Evolutionary conservation across 2,113 vertebrate genomes (phyloP), one percentile per base, ranked within the genome.

Genomic region (Polypterus bichir): DNA sequence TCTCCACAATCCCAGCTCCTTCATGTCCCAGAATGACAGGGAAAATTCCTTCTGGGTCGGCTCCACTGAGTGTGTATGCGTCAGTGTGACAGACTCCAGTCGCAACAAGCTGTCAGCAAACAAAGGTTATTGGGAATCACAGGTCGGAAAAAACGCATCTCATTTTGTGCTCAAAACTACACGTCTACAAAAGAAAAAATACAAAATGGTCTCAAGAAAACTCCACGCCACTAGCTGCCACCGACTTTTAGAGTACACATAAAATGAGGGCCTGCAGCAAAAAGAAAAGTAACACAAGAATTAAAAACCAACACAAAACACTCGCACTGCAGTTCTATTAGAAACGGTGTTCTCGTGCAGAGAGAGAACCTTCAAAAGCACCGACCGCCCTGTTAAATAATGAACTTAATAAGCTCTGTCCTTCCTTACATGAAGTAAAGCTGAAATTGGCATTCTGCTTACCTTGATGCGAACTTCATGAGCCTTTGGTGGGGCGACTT

Each of bases 391-490:
- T 27, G 27, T 27, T 27, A 27, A 27, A 27, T 2, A 27, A 27
- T 27, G 1, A 1, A 27, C 27, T 27, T 1, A 27, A 27, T 27
- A 27, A 27, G 27, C 27, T 27, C 2, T 1, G 27, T 2, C 27
- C 27, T 27, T 27, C 27, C 27, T 27, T 3, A 44, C 46, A 64
- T 10, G 55, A 0, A 57, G 1, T 44, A 9, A 45, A 47, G 11
- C 3, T 48, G 47, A 46, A 6, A 4, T 46, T 61, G 46, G 44
- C 54, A 48, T 44, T 59, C 59, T 44, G 27, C 46, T 81, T 84
- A 90, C 88, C 88, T 88, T 89, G 68, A 90, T 85, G 60, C 88
- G 85, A 69, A 90, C 85, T 85, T 90, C 88, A 72, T 86, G 85
- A 65, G 85, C 81, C 74, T 82, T 82, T 65, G 88, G 88, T 47